Percentiles rank a stretch among this genome's conserved stretches.
These are phyloP conservation scores for Acholoe squamosa DNA, from an alignment of 2,888 invertebrate species.

Conservation along the genomic window DNA sequence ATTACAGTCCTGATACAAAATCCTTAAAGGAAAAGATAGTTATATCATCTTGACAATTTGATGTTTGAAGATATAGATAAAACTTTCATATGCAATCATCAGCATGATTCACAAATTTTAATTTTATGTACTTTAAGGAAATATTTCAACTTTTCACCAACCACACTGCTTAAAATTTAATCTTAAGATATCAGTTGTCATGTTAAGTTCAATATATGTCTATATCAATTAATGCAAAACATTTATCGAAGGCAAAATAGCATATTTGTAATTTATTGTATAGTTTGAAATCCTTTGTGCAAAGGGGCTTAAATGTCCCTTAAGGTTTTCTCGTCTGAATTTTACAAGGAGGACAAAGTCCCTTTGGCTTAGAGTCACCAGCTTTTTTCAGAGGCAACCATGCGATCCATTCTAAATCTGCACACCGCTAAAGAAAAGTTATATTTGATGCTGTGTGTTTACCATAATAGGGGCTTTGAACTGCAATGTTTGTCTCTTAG, in stretches of 20 bases:
- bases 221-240: background rate
- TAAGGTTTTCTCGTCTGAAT: background rate
- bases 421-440: background rate
- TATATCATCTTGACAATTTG: background rate
- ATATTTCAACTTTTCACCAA: background rate
- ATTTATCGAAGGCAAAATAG: background rate
- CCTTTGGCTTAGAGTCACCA: constrained; percentile 49
- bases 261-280: constrained; percentile 29
- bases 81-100: background rate
- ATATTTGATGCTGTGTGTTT: background rate
- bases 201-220: constrained; percentile 40
- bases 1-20: background rate
- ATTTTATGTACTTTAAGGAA: background rate
- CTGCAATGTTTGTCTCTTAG: background rate
- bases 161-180: background rate
- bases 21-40: background rate
- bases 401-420: background rate
- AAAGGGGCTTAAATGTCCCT: background rate
- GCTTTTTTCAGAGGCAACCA: background rate
- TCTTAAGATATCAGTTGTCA: background rate
- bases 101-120: constrained; percentile 45
- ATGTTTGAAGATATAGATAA: background rate
- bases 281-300: constrained; percentile 1
- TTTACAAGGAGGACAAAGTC: background rate
- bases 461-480: background rate